Percentiles rank a stretch among this genome's conserved stretches.
phyloP scores from a whole-genome alignment of 2,113 vertebrate species.

The Macquaria australasica region DNA sequence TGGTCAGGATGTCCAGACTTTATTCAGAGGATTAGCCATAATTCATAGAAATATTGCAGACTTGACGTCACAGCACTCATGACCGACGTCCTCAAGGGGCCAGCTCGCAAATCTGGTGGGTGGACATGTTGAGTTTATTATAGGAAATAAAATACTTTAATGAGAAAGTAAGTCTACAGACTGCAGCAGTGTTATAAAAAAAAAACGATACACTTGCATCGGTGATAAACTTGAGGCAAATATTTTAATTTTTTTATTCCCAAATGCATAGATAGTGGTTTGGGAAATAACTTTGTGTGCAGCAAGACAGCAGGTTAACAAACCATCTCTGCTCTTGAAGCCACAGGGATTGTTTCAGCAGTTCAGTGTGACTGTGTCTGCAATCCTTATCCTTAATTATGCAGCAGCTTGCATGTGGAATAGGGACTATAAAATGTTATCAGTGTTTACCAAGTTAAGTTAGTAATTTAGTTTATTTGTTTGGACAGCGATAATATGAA shows the following conservation, averaged over 20 bases:
- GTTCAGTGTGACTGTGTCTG: neutral
- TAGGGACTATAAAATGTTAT: neutral
- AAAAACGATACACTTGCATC: neutral
- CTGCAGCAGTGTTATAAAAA: neutral
- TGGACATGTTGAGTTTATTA: neutral
- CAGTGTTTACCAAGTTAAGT: neutral
- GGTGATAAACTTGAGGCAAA: neutral
- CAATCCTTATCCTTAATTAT: neutral
- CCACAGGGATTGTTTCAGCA: neutral
- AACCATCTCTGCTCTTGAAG: neutral
- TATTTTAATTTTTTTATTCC: neutral
- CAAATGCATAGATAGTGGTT: neutral
- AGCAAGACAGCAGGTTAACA: neutral
- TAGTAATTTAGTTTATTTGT: neutral
- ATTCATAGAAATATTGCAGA: neutral
- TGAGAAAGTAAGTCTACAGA: neutral
- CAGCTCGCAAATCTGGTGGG: neutral
- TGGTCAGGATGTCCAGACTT: neutral
- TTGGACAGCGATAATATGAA: neutral
- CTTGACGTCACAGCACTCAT: neutral
- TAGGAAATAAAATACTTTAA: conserved; percentile 2
- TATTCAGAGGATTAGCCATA: neutral
- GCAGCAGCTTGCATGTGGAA: neutral
- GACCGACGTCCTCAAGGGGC: neutral
- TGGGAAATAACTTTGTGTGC: neutral